phyloP scores from a whole-genome alignment of 1,140 invertebrate genomes.

The Pogonomyrmex barbatus region DNA sequence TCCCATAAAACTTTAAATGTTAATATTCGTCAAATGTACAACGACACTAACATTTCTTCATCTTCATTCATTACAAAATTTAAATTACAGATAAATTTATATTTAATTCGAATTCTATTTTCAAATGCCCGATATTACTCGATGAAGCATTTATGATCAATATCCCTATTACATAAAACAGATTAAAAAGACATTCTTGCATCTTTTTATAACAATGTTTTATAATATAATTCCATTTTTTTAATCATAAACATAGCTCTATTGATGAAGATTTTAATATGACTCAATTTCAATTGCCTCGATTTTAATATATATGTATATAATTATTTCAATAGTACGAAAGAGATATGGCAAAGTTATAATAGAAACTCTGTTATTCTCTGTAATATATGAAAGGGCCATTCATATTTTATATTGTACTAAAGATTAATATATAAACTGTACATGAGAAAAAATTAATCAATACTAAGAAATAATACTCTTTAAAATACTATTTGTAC shows the following conservation, averaged over 20 bases:
- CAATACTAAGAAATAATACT: constrained; percentile 24
- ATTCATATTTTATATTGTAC: neutral
- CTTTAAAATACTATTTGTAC: constrained; percentile 19
- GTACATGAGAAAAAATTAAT: constrained; percentile 10
- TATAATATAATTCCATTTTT: neutral
- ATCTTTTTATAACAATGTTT: constrained; percentile 11
- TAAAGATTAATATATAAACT: neutral
- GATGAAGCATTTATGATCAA: neutral
- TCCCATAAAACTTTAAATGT: neutral
- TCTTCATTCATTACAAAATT: neutral
- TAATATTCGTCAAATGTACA: neutral
- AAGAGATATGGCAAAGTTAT: neutral
- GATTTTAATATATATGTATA: neutral
- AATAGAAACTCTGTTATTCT: neutral
- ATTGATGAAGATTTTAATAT: neutral
- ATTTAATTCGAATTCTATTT: neutral
- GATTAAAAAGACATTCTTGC: neutral
- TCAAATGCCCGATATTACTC: neutral
- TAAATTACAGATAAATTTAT: neutral
- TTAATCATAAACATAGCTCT: neutral
- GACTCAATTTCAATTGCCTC: neutral
- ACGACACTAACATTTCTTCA: neutral
- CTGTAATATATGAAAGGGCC: too few species aligned
- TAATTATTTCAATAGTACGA: neutral
- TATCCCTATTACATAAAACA: neutral